Conservation (phyloP, 1,140 invertebrate species). For the Bombus superbus region DNA sequence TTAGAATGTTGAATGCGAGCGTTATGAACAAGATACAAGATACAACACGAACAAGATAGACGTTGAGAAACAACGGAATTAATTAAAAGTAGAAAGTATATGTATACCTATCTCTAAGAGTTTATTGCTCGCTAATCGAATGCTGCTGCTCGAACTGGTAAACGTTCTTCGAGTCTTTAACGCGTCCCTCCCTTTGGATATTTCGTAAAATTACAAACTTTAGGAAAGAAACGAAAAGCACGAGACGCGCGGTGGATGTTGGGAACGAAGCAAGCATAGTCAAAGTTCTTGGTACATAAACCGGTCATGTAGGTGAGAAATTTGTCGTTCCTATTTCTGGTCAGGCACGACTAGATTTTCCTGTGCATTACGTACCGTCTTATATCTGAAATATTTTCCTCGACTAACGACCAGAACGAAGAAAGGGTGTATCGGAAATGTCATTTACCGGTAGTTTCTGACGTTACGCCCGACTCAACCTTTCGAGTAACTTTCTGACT, state of each 20-base stretch:
- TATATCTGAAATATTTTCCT: neutral
- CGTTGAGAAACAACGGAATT: neutral
- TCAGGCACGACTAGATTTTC: neutral
- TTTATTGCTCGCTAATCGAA: neutral
- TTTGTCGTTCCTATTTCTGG: neutral
- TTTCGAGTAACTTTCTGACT: neutral
- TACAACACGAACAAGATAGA: neutral
- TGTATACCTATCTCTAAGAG: neutral
- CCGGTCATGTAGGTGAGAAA: neutral
- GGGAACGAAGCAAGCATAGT: no score
- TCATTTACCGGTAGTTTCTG: neutral
- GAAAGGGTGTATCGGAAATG: conserved; percentile 19
- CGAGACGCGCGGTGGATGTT: neutral
- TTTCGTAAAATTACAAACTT: neutral
- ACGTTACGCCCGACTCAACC: neutral
- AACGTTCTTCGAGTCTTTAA: neutral
- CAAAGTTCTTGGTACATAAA: neutral
- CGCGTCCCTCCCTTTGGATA: neutral
- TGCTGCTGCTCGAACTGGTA: no score
- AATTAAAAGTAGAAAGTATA: conserved; percentile 18
- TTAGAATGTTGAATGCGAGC: neutral
- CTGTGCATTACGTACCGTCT: neutral
- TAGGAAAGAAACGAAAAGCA: neutral
- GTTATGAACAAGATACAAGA: neutral
- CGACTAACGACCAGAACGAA: neutral